phyloP scores from a whole-genome alignment of 2,888 invertebrate species.

The Temnothorax rugatulus region DNA sequence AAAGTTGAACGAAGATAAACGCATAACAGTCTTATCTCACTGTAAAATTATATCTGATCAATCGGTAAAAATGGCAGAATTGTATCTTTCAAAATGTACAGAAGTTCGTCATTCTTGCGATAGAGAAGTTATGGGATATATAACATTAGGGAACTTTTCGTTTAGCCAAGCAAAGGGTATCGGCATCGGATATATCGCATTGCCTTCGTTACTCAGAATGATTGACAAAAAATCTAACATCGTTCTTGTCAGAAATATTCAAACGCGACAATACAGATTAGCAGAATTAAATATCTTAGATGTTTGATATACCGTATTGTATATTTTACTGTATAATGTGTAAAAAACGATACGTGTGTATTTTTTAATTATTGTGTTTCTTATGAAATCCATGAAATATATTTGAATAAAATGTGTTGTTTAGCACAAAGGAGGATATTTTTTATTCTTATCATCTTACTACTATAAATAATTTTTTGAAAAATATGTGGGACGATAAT shows the following conservation, averaged over 20 bases:
- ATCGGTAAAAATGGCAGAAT: conserved; percentile 88
- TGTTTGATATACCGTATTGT: conserved; percentile 24
- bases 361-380: not conserved
- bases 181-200: conserved; percentile 91
- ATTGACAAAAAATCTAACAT: conserved; percentile 83
- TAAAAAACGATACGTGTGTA: not conserved
- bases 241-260: conserved; percentile 90
- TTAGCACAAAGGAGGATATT: not conserved
- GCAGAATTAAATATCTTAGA: conserved; percentile 85
- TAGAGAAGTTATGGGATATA: conserved; percentile 92
- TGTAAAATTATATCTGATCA: conserved; percentile 85
- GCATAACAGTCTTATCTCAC: too few relatives aligned
- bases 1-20: conserved; percentile 46
- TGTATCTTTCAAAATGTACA: conserved; percentile 90
- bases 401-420: not conserved
- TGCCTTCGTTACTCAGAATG: conserved; percentile 88
- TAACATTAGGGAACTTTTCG: conserved; percentile 91
- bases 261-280: conserved; percentile 90
- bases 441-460: not conserved
- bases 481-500: not conserved
- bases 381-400: not conserved
- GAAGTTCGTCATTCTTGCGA: conserved; percentile 89
- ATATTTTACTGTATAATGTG: not conserved
- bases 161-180: conserved; percentile 90
- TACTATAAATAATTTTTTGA: not conserved